Base-by-base conservation (phyloP, 2,888 invertebrate species). In the Bursaphelenchus okinawaensis region DNA sequence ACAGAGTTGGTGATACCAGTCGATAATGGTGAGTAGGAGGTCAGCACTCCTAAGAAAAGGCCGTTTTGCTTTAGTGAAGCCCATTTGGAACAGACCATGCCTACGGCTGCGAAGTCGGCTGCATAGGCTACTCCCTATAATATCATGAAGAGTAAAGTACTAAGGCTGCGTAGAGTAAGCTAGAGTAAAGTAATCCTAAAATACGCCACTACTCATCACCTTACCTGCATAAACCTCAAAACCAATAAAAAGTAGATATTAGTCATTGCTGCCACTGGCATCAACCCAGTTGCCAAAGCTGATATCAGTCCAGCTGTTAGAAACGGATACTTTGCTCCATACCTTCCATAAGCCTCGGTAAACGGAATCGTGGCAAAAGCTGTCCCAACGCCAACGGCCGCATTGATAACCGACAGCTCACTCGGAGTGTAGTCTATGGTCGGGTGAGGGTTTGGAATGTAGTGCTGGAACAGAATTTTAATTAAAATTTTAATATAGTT, bases 51-150 rank as follows among this genome's bases (percentile, higher is more conserved):
- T 1, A 70, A 20, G 58, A 70, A 70, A n/a, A 73, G 8, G 4
- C 59, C 70, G 16, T 72, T 50, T 52, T 70, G 68, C 23, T 73
- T 69, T 26, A 70, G 62, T n/a, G 65, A 57, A 9, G 71, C 70
- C 71, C 71, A 71, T 7, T 62, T 52, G 19, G 75, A 56, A 22
- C 65, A 72, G n/a, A 71, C 51, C 50, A 70, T 55, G 28, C 71
- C 71, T 27, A 71, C 67, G n/a, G 63, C 66, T 20, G 74, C 64
- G n/a, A 71, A 73, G 51, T 71, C 67, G 16, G 75, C 72, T 2
- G 71, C 24, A 23, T 72, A 71, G 19, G 70, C 57, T 16, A 71
- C 29, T 22, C 71, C 71, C 64, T 72, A 28, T 4, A 62, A 40
- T 1, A n/a, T 40, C n/a, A 40, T 16, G 6, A 40, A 29, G 29